Evolutionary conservation across 1,140 invertebrate species (phyloP), one percentile per base, ranked within the genome.

Genomic region (Euura lappo): DNA sequence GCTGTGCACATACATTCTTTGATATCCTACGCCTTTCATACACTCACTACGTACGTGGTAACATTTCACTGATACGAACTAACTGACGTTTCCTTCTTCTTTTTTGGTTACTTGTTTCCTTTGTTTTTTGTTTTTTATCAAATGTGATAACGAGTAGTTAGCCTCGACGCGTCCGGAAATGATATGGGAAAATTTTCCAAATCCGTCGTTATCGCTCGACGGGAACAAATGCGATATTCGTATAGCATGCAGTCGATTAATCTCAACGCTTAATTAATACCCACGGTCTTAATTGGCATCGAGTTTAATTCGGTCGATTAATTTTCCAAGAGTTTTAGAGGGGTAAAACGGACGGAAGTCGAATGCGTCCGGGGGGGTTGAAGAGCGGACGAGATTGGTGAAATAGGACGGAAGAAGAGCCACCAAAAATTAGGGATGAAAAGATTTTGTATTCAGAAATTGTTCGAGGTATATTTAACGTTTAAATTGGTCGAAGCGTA

Each of bases 401-500:
- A 28, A 64, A 68, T 68, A 44, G 4, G 11, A 68, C 7, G 69
- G 60, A 71, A 47, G 13, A 45, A 46, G 10, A 45, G 65, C 68
- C 46, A 69, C 13, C 45, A 7, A 64, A 11, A 43, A 44, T 60
- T n/a, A 71, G 51, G 42, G 44, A 68, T 11, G 67, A 42, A 60
- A 8, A 60, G 74, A 76, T 78, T 84, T 79, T 47, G 79, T 76
- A 83, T 84, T 84, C 81, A 74, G 64, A 78, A 76, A 78, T 75
- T 77, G 78, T 81, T 78, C 77, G 72, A 72, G 78, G 81, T 78
- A 83, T 82, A 83, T 79, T 84, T 80, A 81, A 84, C 72, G 73
- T 60, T 71, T 65, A 79, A 80, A 80, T 80, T 74, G 74, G 76
- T 77, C 51, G 60, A 68, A 13, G 43, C n/a, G 45, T 46, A 66